A percentile compares a stretch with the other conserved stretches of the same genome.
Evolutionary conservation across 2,888 invertebrate species (phyloP).

Genomic region (Amblyteles armatorius): DNA sequence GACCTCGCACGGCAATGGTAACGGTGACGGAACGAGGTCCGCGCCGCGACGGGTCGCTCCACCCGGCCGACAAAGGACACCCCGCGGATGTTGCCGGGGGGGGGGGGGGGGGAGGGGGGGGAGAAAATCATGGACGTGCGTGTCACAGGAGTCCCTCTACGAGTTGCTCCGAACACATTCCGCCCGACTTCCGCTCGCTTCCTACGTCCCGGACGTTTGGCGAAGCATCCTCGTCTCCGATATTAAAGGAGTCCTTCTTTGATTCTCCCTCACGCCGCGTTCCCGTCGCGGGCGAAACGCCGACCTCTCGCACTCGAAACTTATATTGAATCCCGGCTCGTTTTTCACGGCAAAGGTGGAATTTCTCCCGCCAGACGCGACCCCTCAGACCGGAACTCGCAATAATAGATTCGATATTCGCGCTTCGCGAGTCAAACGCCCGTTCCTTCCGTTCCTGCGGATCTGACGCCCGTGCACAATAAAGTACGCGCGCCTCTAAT

Average conservation of each 20-base stretch:
- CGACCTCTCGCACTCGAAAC: constrained; percentile 35
- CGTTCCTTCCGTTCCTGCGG: constrained; percentile 26
- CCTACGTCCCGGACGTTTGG: constrained; percentile 19
- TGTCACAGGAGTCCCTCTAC: constrained; percentile 37
- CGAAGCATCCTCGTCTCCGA: constrained; percentile 47
- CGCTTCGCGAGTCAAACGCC: constrained; percentile 50
- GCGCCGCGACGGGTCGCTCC: constrained; percentile 29
- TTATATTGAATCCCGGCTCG: constrained; percentile 61
- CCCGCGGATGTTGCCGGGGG: constrained; percentile 47
- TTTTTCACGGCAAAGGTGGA: constrained; percentile 47
- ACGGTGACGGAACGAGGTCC: constrained; percentile 31
- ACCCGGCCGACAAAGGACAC: constrained; percentile 56
- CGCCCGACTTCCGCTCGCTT: constrained; percentile 51
- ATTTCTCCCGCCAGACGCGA: constrained; percentile 36
- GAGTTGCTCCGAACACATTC: constrained; percentile 30
- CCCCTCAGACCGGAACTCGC: constrained; percentile 48
- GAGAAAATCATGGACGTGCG: constrained; percentile 48
- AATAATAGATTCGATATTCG: constrained; percentile 62
- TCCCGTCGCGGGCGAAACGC: constrained; percentile 43
- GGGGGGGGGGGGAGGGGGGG: too few relatives aligned
- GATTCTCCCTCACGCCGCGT: constrained; percentile 66
- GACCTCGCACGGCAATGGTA: constrained; percentile 34
- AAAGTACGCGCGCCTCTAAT: neutral
- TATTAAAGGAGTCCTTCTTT: constrained; percentile 69
- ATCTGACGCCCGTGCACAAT: neutral